Percentiles rank a stretch among this genome's conserved stretches.
These are phyloP conservation scores for Copsychus sechellarum DNA, from an alignment of 2,113 vertebrate genomes.

Conservation along the genomic window DNA sequence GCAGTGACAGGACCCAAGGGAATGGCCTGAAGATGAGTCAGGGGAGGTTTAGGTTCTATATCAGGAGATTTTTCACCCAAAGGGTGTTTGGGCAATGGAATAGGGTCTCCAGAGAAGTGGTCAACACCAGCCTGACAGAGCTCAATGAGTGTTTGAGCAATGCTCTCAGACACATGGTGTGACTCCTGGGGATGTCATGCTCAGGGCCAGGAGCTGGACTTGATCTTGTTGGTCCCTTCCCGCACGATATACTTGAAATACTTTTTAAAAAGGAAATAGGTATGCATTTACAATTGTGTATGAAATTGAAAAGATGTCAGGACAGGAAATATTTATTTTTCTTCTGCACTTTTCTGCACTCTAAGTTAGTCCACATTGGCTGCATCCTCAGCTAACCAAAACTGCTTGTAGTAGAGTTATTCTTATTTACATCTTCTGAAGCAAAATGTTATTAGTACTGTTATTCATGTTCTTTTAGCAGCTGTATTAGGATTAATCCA, in stretches of 20 bases:
- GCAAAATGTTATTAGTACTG: background rate
- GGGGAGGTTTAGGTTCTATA: background rate
- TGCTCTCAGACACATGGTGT: background rate
- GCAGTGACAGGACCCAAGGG: fast-evolving
- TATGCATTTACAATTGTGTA: background rate
- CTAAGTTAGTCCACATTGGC: background rate
- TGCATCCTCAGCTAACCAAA: background rate
- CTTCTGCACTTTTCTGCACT: background rate
- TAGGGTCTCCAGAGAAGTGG: background rate
- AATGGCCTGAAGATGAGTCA: background rate
- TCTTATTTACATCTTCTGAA: background rate
- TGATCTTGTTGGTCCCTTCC: fast-evolving
- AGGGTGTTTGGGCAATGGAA: fast-evolving
- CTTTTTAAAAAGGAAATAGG: background rate
- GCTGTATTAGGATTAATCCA: background rate
- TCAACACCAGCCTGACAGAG: background rate
- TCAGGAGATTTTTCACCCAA: background rate
- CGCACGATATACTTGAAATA: background rate
- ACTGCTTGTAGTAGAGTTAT: background rate
- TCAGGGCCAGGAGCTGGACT: background rate
- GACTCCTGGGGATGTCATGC: background rate
- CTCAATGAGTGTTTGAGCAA: background rate
- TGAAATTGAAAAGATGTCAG: background rate
- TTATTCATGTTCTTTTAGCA: background rate
- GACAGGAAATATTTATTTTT: background rate